Percentiles rank a stretch among this genome's conserved stretches.
phyloP scores from a whole-genome alignment of 2,113 vertebrate genomes.

The Marmota flaviventris region DNA sequence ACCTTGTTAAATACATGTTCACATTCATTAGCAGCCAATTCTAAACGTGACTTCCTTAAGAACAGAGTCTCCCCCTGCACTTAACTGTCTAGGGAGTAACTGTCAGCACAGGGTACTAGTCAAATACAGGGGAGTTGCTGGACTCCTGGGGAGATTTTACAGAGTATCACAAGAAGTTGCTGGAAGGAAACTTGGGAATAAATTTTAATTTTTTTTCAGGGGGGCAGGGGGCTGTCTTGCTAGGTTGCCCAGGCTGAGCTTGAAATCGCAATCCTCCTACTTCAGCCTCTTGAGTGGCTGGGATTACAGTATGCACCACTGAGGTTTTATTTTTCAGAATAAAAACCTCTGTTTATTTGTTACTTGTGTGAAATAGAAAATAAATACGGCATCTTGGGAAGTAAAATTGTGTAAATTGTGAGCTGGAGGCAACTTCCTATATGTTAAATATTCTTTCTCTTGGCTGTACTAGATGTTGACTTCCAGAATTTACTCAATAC shows the following conservation, averaged over 20 bases:
- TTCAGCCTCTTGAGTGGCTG: no score
- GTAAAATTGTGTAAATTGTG: not conserved
- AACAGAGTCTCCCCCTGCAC: not conserved
- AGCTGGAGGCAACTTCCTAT: not conserved
- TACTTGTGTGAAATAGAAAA: conserved; percentile 6
- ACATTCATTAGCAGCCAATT: not conserved
- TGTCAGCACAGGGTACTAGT: not conserved
- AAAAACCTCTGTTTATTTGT: not conserved
- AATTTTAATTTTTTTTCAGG: not conserved
- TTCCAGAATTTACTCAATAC: not conserved
- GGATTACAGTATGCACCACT: no score
- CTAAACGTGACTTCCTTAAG: not conserved
- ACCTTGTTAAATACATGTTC: not conserved
- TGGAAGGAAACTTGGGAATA: not conserved
- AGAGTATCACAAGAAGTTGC: not conserved
- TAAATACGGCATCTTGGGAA: not conserved
- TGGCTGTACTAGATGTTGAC: not conserved
- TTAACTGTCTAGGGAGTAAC: not conserved
- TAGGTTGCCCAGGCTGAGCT: no score
- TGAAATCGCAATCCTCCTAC: no score
- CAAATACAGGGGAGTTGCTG: not conserved
- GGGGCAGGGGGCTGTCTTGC: no score
- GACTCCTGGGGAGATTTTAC: not conserved
- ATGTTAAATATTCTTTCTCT: conserved; percentile 22
- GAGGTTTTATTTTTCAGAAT: no score